These are phyloP conservation scores for Harpalus rubripes DNA, from an alignment of 2,888 invertebrate genomes.

Conservation along the genomic window DNA sequence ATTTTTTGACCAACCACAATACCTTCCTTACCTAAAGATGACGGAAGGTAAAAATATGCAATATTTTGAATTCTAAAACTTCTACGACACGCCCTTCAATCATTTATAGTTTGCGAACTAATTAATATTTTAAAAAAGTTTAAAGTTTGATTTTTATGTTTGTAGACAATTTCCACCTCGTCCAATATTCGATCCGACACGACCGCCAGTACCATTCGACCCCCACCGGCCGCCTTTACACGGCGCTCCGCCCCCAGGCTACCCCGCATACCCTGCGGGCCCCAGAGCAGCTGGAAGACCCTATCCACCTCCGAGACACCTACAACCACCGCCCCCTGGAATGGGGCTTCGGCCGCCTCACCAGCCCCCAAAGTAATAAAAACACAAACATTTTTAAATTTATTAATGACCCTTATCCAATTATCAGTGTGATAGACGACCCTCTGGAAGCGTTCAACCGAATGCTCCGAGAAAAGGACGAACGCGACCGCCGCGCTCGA, in stretches of 20 bases:
- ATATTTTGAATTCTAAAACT: too few species aligned
- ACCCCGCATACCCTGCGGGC: constrained; percentile 72
- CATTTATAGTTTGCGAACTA: too few species aligned
- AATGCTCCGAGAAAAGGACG: constrained; percentile 91
- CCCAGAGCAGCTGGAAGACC: constrained; percentile 71
- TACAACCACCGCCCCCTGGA: constrained; percentile 72
- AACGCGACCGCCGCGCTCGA: constrained; percentile 82
- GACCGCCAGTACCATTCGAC: constrained; percentile 73
- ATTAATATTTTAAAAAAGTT: too few species aligned
- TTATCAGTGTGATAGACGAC: constrained; percentile 86
- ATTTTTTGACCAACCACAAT: too few species aligned
- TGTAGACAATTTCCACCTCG: constrained; percentile 71
- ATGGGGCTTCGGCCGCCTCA: constrained; percentile 77
- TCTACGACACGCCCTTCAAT: too few species aligned
- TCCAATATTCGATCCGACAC: constrained; percentile 74
- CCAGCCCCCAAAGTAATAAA: constrained; percentile 56
- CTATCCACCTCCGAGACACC: constrained; percentile 70
- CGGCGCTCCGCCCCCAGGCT: constrained; percentile 75
- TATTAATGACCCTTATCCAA: too few species aligned
- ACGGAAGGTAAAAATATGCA: too few species aligned
- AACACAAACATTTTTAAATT: too few species aligned
- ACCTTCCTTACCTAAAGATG: too few species aligned
- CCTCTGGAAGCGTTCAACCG: constrained; percentile 92
- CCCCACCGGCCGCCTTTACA: constrained; percentile 74
- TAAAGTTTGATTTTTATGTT: not conserved